Percentiles rank a stretch among this genome's conserved stretches.
phyloP scores from a whole-genome alignment of 2,797 vertebrate species.

The Muraenolepis orangiensis region DNA sequence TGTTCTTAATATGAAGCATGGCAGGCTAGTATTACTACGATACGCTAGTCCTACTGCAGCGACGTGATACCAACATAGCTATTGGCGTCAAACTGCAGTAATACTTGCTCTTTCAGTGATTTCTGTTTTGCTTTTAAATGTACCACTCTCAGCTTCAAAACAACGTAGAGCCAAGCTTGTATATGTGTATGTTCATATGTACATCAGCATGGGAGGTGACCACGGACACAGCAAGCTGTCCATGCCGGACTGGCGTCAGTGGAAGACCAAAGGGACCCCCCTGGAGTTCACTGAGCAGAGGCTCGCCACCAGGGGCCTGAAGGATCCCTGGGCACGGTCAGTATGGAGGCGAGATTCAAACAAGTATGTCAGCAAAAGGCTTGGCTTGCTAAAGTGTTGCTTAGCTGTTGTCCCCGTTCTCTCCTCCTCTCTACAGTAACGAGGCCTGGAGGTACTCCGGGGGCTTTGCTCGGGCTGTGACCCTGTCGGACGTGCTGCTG shows the following conservation, averaged over 20 bases:
- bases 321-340: slow-evolving; percentile 91
- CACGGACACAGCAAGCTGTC: slow-evolving; percentile 76
- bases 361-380: neutral
- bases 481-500: slow-evolving; percentile 73
- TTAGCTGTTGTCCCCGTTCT: neutral
- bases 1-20: neutral
- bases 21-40: too few species aligned
- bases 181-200: slow-evolving; percentile 2
- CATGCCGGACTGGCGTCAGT: slow-evolving; percentile 84
- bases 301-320: slow-evolving; percentile 79
- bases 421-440: slow-evolving; percentile 74
- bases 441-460: slow-evolving; percentile 90
- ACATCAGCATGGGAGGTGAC: slow-evolving; percentile 74
- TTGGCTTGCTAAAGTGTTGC: neutral
- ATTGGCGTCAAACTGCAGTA: neutral
- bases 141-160: too few species aligned
- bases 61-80: too few species aligned
- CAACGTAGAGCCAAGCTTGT: too few species aligned
- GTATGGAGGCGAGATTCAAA: neutral
- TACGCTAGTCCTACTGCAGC: too few species aligned
- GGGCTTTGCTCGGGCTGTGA: slow-evolving; percentile 74
- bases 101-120: neutral
- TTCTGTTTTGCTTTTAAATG: too few species aligned
- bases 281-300: slow-evolving; percentile 81
- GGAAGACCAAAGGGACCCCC: slow-evolving; percentile 87